Conservation (phyloP, 2,797 vertebrate genomes). For the Brachyalestes nurse region DNA sequence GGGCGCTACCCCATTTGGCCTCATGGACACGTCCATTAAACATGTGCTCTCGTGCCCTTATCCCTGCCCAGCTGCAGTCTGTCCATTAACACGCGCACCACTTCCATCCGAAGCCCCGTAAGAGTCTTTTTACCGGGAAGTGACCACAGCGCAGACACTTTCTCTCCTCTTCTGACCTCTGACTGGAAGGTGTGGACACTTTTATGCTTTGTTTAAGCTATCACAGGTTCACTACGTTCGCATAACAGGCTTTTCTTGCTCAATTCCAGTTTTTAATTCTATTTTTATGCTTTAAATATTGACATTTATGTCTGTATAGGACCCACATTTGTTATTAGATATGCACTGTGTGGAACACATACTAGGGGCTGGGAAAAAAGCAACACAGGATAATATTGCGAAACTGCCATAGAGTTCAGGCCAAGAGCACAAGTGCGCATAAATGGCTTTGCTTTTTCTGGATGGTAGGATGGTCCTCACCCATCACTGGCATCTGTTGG, state of each 20-base stretch:
- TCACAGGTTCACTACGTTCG: not conserved
- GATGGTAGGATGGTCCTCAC: too few species aligned
- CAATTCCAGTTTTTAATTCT: not conserved
- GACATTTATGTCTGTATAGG: not conserved
- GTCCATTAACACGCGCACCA: not conserved
- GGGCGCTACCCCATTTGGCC: slow-evolving; percentile 17
- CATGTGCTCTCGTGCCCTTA: not conserved
- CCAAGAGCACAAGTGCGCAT: too few species aligned
- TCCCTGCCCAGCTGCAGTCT: not conserved
- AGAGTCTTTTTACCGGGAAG: slow-evolving; percentile 6
- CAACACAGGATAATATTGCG: not conserved
- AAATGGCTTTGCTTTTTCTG: too few species aligned
- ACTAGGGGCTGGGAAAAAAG: not conserved
- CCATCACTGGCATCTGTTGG: too few species aligned
- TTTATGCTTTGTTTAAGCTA: not conserved
- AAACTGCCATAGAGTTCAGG: too few species aligned
- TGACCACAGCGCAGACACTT: not conserved
- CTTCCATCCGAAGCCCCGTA: not conserved
- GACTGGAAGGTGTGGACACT: not conserved
- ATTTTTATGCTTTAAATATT: not conserved
- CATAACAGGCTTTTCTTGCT: not conserved
- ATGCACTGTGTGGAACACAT: not conserved
- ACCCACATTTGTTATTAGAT: not conserved
- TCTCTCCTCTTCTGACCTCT: not conserved
- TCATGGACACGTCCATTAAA: slow-evolving; percentile 38